These are phyloP conservation scores for Caenorhabditis sp. DNA, from an alignment of 2,888 invertebrate genomes.

Conservation along the genomic window DNA sequence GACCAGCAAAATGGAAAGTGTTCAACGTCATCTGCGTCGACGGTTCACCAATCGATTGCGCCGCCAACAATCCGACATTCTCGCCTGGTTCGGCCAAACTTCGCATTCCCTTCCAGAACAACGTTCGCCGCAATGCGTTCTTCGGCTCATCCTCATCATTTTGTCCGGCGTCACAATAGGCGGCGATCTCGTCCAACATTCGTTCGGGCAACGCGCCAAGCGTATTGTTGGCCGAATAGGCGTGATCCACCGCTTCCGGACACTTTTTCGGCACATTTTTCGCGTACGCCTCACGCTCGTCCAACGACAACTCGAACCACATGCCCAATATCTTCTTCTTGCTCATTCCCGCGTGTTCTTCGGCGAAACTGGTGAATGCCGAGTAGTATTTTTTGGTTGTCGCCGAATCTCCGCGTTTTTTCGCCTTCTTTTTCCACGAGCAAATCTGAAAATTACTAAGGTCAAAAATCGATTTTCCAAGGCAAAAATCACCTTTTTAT, in stretches of 20 bases:
- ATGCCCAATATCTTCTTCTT: constrained; percentile 42
- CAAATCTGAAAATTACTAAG: not conserved
- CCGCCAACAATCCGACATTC: constrained; percentile 92
- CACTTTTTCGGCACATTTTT: constrained; percentile 32
- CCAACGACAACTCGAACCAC: constrained; percentile 55
- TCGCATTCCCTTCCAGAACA: constrained; percentile 72
- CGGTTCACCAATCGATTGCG: constrained; percentile 97
- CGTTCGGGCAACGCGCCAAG: constrained; percentile 87
- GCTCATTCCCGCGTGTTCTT: constrained; percentile 27
- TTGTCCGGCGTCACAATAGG: constrained; percentile 63
- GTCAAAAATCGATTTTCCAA: constrained; percentile 66
- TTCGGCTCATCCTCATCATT: constrained; percentile 27
- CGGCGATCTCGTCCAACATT: constrained; percentile 76
- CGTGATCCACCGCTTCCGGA: constrained; percentile 60
- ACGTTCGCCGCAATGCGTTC: constrained; percentile 49
- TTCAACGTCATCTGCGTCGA: constrained; percentile 99
- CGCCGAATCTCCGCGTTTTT: constrained; percentile 10
- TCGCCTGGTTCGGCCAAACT: constrained; percentile 89
- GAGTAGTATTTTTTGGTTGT: constrained; percentile 37
- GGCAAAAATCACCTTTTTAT: constrained; percentile 73
- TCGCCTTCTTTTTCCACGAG: constrained; percentile 45
- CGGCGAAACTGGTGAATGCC: constrained; percentile 56
- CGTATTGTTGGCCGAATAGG: constrained; percentile 79
- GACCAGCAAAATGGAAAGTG: constrained; percentile 96
- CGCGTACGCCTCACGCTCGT: constrained; percentile 40